Evolutionary conservation across 2,113 vertebrate genomes (phyloP).

Genomic region (Lagopus leucura): DNA sequence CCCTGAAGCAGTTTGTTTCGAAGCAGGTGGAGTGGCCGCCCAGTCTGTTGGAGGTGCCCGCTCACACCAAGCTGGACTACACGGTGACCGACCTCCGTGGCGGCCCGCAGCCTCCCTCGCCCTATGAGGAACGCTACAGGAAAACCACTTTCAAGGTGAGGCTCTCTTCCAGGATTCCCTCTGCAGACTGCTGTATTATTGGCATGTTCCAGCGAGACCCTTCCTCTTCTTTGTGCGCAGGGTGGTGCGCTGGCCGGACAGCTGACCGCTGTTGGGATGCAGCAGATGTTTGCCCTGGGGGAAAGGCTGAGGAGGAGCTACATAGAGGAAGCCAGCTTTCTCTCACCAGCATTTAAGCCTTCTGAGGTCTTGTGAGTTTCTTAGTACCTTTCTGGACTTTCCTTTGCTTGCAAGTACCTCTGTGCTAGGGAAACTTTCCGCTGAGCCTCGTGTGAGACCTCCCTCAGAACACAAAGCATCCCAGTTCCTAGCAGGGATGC

Average conservation of each 20-base stretch:
- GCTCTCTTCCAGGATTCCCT: not conserved
- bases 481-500: not conserved
- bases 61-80: conserved; percentile 85
- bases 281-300: conserved; percentile 91
- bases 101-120: conserved; percentile 83
- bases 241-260: conserved; percentile 90
- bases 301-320: conserved; percentile 86
- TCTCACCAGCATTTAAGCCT: conserved; percentile 84
- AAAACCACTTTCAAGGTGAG: conserved; percentile 75
- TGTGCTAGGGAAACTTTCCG: not conserved
- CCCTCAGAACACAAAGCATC: rapidly evolving
- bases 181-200: not conserved
- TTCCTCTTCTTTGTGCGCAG: conserved; percentile 65
- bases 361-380: conserved; percentile 92
- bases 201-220: not conserved
- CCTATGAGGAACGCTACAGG: conserved; percentile 81
- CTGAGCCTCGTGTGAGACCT: not conserved
- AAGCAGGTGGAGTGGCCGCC: conserved; percentile 87
- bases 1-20: not conserved
- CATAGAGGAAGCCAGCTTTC: conserved; percentile 81
- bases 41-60: conserved; percentile 83
- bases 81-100: conserved; percentile 86
- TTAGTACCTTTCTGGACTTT: not conserved
- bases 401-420: not conserved
- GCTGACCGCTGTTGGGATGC: conserved; percentile 93